A percentile compares a stretch with the other conserved stretches of the same genome.
These are phyloP conservation scores for Microchirus variegatus DNA, from an alignment of 2,797 vertebrate genomes.

Conservation along the genomic window DNA sequence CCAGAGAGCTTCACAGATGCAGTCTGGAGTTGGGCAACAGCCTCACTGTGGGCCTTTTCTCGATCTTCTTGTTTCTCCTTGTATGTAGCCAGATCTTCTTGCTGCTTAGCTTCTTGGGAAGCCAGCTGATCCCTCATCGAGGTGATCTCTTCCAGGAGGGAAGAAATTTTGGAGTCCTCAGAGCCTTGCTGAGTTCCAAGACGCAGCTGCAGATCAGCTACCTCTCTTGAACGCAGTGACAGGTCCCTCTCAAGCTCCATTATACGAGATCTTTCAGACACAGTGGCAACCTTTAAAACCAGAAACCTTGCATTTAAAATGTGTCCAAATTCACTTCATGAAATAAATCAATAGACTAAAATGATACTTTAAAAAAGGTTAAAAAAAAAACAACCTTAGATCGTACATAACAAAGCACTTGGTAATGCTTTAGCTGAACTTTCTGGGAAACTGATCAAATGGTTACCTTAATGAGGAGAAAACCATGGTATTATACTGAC, in stretches of 20 bases:
- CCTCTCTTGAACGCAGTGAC: conserved; percentile 86
- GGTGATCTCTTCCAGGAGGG: conserved; percentile 89
- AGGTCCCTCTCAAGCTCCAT: conserved; percentile 96
- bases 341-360: too few relatives aligned
- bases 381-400: too few relatives aligned
- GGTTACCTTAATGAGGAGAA: not conserved
- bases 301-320: conserved; percentile 58
- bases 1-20: conserved; percentile 83
- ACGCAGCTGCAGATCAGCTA: conserved; percentile 87
- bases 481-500: conserved; percentile 55
- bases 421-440: not conserved
- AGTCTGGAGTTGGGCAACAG: conserved; percentile 81
- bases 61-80: conserved; percentile 82
- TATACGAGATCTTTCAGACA: conserved; percentile 96
- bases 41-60: conserved; percentile 82
- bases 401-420: not conserved
- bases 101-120: conserved; percentile 77
- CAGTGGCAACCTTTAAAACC: conserved; percentile 91
- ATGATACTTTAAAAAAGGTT: too few relatives aligned
- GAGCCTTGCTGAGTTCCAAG: conserved; percentile 83
- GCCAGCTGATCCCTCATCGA: conserved; percentile 88
- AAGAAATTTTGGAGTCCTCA: conserved; percentile 74
- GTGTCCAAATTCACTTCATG: not conserved
- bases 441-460: not conserved
- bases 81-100: conserved; percentile 78